Base-by-base conservation (phyloP, 2,113 vertebrate species). In the Chionodraco myersi region DNA sequence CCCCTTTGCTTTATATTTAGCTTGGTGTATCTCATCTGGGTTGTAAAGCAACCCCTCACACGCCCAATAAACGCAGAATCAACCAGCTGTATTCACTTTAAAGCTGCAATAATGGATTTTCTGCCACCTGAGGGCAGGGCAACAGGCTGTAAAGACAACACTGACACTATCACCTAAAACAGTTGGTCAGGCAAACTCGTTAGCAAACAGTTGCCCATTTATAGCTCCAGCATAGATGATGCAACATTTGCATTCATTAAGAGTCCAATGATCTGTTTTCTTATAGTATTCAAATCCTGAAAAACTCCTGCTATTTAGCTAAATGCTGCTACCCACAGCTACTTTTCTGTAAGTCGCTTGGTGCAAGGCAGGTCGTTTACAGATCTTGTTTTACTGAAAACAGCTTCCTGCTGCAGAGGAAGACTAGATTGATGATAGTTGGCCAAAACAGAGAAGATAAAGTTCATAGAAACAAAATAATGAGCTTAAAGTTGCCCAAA, bases 51-150 rank as follows among this genome's bases (percentile, higher is more conserved):
- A 45, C 5, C 21, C 9, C 41, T 47, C 14, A 8, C 23, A 34
- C 18, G 54, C 6, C 10, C 12, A 2, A 23, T 23, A 10, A 36
- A 61, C 16, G 5, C 23, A 34, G 59, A 10, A 2, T 54, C 12
- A 47, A 9, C 12, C 23, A 57, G 58, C 23, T 13, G 11, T 6
- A 21, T 49, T 63, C 12, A 57, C 18, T 23, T 54, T 23, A 60
- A 54, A 69, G 58, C 49, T 56, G 23, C 48, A 47, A 34, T 7
- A 45, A 70, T 23, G 30, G 2, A 30, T 64, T 57, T 75, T 65
- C 10, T 14, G 41, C 15, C 61, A 47, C 72, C 11, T 8, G n/a
- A 36, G 36, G 52, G 12, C 51, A 56, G 52, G 3, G 5, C 60
- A 65, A 10, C 44, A 57, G 18, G 16, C 7, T 15, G 15, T 34